A percentile compares a stretch with the other conserved stretches of the same genome.
Conservation (phyloP, 92 coral and sea anemone species). For the Metridium senile region DNA sequence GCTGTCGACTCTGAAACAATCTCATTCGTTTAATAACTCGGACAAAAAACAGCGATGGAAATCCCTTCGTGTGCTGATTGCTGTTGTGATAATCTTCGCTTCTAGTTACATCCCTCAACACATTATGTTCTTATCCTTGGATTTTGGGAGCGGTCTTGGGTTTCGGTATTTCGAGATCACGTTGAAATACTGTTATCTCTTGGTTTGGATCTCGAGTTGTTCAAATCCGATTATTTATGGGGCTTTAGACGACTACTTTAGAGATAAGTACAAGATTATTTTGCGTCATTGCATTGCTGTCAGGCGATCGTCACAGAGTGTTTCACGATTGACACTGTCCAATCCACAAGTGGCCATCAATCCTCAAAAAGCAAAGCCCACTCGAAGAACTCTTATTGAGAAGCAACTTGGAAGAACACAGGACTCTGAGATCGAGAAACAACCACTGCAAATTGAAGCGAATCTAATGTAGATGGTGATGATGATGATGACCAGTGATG, state of each 20-base stretch:
- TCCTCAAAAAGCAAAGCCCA: conserved; percentile 1
- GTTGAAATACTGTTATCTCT: conserved; percentile 43
- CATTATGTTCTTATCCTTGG: conserved; percentile 40
- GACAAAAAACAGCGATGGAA: conserved; percentile 40
- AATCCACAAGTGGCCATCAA: conserved; percentile 25
- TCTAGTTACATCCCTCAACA: conserved; percentile 55
- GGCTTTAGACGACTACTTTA: conserved; percentile 51
- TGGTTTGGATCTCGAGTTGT: conserved; percentile 51
- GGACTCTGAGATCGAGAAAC: conserved; percentile 9
- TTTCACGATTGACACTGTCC: conserved; percentile 20
- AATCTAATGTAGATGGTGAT: not conserved
- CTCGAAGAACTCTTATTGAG: conserved; percentile 6
- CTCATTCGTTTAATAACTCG: conserved; percentile 32
- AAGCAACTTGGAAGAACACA: not conserved
- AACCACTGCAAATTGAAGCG: not conserved
- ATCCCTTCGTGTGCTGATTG: conserved; percentile 37
- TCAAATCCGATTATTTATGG: conserved; percentile 57
- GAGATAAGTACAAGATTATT: conserved; percentile 32
- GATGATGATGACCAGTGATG: not conserved
- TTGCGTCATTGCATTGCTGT: conserved; percentile 38
- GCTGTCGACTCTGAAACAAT: conserved; percentile 43
- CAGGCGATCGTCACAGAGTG: conserved; percentile 19
- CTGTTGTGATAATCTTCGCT: conserved; percentile 45
- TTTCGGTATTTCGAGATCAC: conserved; percentile 55
- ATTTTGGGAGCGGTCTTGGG: conserved; percentile 37